Conservation (phyloP, 2,888 invertebrate genomes). For the Bhutanitis thaidina region DNA sequence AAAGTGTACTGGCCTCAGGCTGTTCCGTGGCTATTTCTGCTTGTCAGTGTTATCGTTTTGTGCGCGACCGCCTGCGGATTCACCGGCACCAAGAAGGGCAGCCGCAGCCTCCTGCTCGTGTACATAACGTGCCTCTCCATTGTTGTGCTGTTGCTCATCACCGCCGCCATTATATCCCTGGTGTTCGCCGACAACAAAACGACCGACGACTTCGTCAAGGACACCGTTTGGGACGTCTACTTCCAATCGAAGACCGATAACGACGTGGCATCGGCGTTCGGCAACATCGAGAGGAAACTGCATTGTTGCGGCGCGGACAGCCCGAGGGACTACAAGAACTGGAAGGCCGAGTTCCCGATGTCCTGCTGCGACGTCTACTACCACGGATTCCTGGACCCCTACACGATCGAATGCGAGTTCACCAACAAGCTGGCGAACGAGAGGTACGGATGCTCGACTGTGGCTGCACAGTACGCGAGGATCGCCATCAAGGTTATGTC, state of each 20-base stretch:
- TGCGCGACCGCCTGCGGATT: conserved; percentile 56
- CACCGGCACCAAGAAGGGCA: conserved; percentile 49
- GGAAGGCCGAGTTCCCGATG: conserved; percentile 57
- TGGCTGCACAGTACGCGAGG: conserved; percentile 57
- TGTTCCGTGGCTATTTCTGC: conserved; percentile 65
- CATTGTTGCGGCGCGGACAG: conserved; percentile 68
- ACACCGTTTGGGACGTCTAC: conserved; percentile 65
- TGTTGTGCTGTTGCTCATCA: conserved; percentile 41
- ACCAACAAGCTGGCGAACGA: conserved; percentile 68
- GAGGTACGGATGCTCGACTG: conserved; percentile 60
- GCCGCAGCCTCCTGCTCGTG: conserved; percentile 42
- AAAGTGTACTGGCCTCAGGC: conserved; percentile 70
- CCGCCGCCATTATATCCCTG: conserved; percentile 48
- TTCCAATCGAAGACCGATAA: conserved; percentile 50
- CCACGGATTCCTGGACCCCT: conserved; percentile 56
- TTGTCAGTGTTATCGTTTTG: conserved; percentile 52
- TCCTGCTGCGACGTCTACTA: conserved; percentile 68
- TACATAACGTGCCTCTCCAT: conserved; percentile 47
- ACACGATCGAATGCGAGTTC: conserved; percentile 58
- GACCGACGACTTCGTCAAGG: conserved; percentile 59
- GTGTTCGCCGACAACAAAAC: conserved; percentile 54
- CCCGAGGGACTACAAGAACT: conserved; percentile 63
- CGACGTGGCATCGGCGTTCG: conserved; percentile 45
- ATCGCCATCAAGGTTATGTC: conserved; percentile 54
- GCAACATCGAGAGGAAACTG: conserved; percentile 53